These are phyloP conservation scores for Novumbra hubbsi DNA, from an alignment of 2,797 vertebrate species.

Conservation along the genomic window DNA sequence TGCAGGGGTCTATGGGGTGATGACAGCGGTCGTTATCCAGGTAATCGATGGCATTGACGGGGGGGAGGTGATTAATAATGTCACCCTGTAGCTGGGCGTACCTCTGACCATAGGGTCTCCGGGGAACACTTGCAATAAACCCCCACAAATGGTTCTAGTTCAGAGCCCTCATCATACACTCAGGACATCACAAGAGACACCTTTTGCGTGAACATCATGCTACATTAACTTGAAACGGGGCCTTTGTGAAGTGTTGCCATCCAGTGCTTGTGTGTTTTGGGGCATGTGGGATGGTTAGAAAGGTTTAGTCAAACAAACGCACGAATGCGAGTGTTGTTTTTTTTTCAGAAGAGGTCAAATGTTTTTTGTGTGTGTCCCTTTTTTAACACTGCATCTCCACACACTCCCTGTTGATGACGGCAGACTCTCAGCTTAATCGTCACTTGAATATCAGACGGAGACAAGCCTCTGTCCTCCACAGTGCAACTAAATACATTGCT, in stretches of 20 bases:
- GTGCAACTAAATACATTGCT: constrained; percentile 50
- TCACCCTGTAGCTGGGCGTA: constrained; percentile 41
- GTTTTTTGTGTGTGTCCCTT: background rate
- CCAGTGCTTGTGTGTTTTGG: background rate
- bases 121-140: constrained; percentile 30
- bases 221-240: background rate
- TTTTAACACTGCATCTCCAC: background rate
- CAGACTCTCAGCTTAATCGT: constrained; percentile 36
- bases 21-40: constrained; percentile 67
- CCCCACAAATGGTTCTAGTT: constrained; percentile 19
- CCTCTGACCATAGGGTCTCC: constrained; percentile 47
- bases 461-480: constrained; percentile 32
- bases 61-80: constrained; percentile 63
- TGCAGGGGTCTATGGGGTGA: constrained; percentile 59
- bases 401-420: background rate
- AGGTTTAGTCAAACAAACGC: background rate
- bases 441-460: constrained; percentile 40
- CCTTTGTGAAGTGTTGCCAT: background rate
- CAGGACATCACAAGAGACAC: constrained; percentile 42
- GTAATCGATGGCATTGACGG: constrained; percentile 51
- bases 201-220: background rate
- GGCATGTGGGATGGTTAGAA: background rate
- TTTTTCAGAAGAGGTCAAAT: background rate
- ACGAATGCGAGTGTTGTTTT: constrained; percentile 10
- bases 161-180: constrained; percentile 33